A percentile compares a stretch with the other conserved stretches of the same genome.
These are phyloP conservation scores for Microplitis deprimator DNA, from an alignment of 2,888 invertebrate genomes.

Conservation along the genomic window DNA sequence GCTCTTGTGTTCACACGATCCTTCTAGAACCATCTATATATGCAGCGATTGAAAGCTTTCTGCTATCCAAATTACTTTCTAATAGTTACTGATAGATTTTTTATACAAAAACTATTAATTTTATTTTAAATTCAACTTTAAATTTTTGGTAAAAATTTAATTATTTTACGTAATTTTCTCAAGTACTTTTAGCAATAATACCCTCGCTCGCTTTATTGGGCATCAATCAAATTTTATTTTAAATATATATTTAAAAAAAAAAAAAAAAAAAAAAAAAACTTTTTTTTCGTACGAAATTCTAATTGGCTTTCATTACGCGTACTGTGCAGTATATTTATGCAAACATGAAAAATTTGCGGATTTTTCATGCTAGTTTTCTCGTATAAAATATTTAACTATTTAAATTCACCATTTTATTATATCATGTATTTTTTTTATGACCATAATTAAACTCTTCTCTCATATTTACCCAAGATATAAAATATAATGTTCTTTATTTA, in stretches of 20 bases:
- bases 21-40: conserved; percentile 25
- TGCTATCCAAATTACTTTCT: conserved; percentile 34
- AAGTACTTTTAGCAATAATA: no score
- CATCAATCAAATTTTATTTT: no score
- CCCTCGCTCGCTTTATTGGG: no score
- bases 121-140: conserved; percentile 7
- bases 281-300: no score
- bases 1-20: conserved; percentile 30
- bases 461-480: not conserved
- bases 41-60: conserved; percentile 20
- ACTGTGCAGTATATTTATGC: not conserved
- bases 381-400: conserved; percentile 16
- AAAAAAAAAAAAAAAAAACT: no score
- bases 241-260: no score
- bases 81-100: conserved; percentile 1
- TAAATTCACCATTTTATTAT: not conserved
- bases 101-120: not conserved
- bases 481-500: not conserved
- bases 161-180: no score
- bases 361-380: conserved; percentile 17
- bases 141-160: no score
- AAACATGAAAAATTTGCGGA: not conserved
- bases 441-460: not conserved
- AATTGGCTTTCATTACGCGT: not conserved
- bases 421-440: not conserved